phyloP scores from a whole-genome alignment of 2,113 vertebrate genomes.

The Pygathrix nemaeus region DNA sequence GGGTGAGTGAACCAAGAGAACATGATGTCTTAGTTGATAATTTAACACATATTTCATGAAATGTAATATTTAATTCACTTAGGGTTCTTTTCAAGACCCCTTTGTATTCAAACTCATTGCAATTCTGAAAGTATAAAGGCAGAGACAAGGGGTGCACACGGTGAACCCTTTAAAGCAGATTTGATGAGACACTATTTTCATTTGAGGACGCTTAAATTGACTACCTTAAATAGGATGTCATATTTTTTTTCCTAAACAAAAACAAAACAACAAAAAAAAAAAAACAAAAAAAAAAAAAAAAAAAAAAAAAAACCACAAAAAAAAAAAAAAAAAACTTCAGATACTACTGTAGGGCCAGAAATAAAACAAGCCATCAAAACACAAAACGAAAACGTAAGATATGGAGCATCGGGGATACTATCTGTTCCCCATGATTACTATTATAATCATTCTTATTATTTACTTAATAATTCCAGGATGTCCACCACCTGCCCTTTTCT shows the following conservation, averaged over 20 bases:
- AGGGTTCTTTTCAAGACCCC: neutral
- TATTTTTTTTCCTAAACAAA: neutral
- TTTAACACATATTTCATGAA: conserved; percentile 37
- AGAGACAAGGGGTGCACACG: neutral
- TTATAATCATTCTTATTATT: conserved; percentile 65
- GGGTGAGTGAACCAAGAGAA: neutral
- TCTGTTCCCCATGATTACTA: conserved; percentile 30
- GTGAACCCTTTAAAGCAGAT: conserved; percentile 8
- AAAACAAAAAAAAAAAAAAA: too few relatives aligned
- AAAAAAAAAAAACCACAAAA: too few relatives aligned
- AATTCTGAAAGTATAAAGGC: neutral
- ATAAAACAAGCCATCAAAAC: conserved; percentile 68
- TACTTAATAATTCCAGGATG: conserved; percentile 73
- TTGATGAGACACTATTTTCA: conserved; percentile 43
- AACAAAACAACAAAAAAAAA: too few relatives aligned
- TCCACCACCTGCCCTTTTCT: conserved; percentile 73
- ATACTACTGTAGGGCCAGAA: conserved; percentile 33
- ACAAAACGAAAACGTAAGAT: conserved; percentile 37
- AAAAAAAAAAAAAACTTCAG: neutral
- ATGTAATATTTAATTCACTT: conserved; percentile 38
- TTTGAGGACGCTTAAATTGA: neutral
- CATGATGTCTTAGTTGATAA: neutral
- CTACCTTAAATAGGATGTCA: neutral
- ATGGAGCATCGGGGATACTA: conserved; percentile 59
- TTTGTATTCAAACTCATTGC: conserved; percentile 4